Conservation (phyloP, 2,888 invertebrate genomes). For the Ecdyonurus torrentis region DNA sequence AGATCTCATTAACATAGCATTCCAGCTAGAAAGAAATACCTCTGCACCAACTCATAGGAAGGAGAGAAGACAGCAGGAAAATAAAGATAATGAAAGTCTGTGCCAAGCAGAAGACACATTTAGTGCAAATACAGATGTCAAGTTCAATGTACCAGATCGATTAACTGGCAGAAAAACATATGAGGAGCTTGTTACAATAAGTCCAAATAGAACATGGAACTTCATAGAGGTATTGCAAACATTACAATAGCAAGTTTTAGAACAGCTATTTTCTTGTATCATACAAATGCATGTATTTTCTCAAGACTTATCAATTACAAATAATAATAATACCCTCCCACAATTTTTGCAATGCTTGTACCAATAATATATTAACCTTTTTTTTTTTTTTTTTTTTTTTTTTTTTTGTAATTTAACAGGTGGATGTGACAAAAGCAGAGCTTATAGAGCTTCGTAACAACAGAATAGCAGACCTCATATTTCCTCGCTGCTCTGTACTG, state of each 20-base stretch:
- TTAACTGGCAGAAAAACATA: constrained; percentile 55
- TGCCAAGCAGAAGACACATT: constrained; percentile 2
- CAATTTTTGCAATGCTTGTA: too few relatives aligned
- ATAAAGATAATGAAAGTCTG: constrained; percentile 10
- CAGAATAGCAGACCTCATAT: constrained; percentile 57
- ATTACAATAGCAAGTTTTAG: too few relatives aligned
- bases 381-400: too few relatives aligned
- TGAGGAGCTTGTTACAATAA: constrained; percentile 46
- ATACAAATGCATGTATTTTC: too few relatives aligned
- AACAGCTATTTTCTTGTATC: too few relatives aligned
- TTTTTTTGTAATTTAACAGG: constrained; percentile 25
- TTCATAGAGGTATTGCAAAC: constrained; percentile 58
- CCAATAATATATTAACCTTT: too few relatives aligned
- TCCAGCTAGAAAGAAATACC: constrained; percentile 25
- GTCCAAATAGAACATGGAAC: constrained; percentile 62
- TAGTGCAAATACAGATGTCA: neutral
- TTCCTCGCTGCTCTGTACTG: constrained; percentile 71
- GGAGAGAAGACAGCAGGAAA: constrained; percentile 22
- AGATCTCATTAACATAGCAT: constrained; percentile 91
- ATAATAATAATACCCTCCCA: too few relatives aligned
- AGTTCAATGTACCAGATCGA: constrained; percentile 60
- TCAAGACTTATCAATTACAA: too few relatives aligned
- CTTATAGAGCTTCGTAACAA: constrained; percentile 36
- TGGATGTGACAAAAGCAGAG: constrained; percentile 53
- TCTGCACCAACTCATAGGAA: constrained; percentile 13